phyloP scores from a whole-genome alignment of 2,113 vertebrate genomes.

The Prolemur simus region DNA sequence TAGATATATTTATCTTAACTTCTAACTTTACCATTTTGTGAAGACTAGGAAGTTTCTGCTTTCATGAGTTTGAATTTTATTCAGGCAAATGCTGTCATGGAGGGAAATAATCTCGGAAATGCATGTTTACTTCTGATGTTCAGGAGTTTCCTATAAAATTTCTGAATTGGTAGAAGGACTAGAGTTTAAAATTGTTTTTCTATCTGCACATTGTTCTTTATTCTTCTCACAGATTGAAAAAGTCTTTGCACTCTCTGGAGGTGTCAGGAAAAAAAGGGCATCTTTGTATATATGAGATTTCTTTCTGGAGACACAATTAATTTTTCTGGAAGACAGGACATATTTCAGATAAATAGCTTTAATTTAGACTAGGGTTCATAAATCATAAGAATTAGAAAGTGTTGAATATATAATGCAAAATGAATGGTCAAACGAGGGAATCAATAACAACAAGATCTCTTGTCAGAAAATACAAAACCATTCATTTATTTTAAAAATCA shows the following conservation, averaged over 20 bases:
- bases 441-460: not conserved
- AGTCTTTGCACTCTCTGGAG: not conserved
- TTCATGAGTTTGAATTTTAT: not conserved
- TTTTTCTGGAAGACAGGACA: not conserved
- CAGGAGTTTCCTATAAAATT: not conserved
- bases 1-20: not conserved
- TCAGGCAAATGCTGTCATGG: not conserved
- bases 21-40: not conserved
- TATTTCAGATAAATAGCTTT: not conserved
- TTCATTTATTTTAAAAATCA: not conserved
- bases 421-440: not conserved
- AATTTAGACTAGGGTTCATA: not conserved
- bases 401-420: not conserved
- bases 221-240: not conserved
- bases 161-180: not conserved
- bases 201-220: not conserved
- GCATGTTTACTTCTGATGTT: not conserved
- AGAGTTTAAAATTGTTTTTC: slow-evolving; percentile 5
- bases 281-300: not conserved
- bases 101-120: not conserved
- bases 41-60: not conserved
- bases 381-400: slow-evolving; percentile 36
- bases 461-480: not conserved
- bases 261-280: not conserved
- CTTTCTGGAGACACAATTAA: not conserved